Conservation (phyloP, 2,888 invertebrate species). For the Hirtodrosophila trivittata region DNA sequence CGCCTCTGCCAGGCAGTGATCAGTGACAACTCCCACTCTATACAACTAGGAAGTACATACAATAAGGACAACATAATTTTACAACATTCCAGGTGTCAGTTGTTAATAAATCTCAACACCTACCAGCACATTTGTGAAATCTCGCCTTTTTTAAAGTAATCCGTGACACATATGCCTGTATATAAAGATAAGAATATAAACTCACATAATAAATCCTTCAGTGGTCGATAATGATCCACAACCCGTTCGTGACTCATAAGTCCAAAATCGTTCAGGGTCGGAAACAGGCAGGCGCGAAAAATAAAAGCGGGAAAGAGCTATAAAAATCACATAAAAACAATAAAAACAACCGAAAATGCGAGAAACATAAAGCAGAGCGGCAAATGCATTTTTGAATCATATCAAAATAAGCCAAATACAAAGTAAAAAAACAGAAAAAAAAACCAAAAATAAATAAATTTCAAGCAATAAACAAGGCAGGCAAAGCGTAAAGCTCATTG, state of each 20-base stretch:
- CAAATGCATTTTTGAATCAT: conserved; percentile 67
- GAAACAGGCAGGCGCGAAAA: conserved; percentile 47
- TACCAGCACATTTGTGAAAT: no score
- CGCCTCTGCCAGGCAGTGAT: no score
- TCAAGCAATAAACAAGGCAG: conserved; percentile 60
- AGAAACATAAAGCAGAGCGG: conserved; percentile 48
- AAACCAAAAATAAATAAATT: conserved; percentile 15
- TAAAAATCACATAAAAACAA: conserved; percentile 59
- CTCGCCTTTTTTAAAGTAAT: no score
- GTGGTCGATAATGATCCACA: conserved; percentile 40
- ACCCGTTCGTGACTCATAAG: conserved; percentile 56
- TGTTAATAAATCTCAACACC: no score
- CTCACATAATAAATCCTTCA: conserved; percentile 48
- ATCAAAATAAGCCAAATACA: conserved; percentile 40
- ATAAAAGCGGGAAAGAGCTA: conserved; percentile 54
- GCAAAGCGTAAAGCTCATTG: conserved; percentile 59
- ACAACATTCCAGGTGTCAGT: no score
- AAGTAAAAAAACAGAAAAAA: conserved; percentile 7
- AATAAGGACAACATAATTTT: no score
- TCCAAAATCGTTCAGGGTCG: conserved; percentile 27
- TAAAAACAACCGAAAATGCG: conserved; percentile 50
- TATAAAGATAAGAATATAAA: conserved; percentile 9
- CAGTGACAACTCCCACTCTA: no score
- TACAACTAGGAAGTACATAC: no score
- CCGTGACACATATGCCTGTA: not conserved